Evolutionary conservation across 2,797 vertebrate species (phyloP).

Genomic region (Hyperoplus immaculatus): DNA sequence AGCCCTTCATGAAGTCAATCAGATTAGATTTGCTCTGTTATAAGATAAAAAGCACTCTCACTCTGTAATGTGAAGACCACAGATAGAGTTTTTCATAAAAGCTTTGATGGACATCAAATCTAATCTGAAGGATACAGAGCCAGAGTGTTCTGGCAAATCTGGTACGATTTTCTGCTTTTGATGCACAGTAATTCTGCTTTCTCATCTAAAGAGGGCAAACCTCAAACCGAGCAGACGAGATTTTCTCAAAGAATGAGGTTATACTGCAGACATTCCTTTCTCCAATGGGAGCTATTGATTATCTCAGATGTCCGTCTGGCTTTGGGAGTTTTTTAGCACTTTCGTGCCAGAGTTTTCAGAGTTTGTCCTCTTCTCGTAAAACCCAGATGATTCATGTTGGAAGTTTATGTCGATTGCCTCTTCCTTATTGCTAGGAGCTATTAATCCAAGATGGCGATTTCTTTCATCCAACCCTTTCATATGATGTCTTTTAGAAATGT

Average conservation of each 20-base stretch:
- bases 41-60: slow-evolving; percentile 70
- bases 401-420: slow-evolving; percentile 32
- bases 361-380: slow-evolving; percentile 47
- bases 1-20: slow-evolving; percentile 63
- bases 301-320: slow-evolving; percentile 54
- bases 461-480: slow-evolving; percentile 34
- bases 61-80: slow-evolving; percentile 70
- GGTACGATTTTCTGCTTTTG: slow-evolving; percentile 63
- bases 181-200: slow-evolving; percentile 71
- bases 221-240: slow-evolving; percentile 64
- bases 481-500: slow-evolving; percentile 42
- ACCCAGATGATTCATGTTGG: slow-evolving; percentile 31
- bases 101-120: slow-evolving; percentile 81
- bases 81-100: slow-evolving; percentile 74
- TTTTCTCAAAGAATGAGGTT: slow-evolving; percentile 70
- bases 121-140: slow-evolving; percentile 75
- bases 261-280: slow-evolving; percentile 60
- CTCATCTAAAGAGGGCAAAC: slow-evolving; percentile 74
- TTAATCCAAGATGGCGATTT: slow-evolving; percentile 29
- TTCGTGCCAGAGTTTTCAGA: slow-evolving; percentile 36
- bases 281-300: slow-evolving; percentile 73
- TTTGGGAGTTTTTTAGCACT: slow-evolving; percentile 48
- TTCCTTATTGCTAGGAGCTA: slow-evolving; percentile 16
- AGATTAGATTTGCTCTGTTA: slow-evolving; percentile 75
- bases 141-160: slow-evolving; percentile 75